Evolutionary conservation across 1,140 invertebrate genomes (phyloP).

Genomic region (Tenebrio molitor): DNA sequence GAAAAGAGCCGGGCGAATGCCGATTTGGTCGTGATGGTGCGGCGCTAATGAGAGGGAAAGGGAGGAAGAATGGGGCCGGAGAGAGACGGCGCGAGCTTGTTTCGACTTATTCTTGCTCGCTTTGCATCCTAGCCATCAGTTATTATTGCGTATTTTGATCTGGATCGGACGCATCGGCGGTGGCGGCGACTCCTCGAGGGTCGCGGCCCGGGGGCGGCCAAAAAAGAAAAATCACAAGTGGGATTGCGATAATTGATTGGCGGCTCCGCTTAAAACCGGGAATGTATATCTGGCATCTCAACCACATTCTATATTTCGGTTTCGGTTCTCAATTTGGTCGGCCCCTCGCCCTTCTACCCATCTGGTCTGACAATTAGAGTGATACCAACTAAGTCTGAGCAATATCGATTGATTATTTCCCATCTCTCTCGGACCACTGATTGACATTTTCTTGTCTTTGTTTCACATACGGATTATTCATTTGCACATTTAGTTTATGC

Average conservation of each 20-base stretch:
- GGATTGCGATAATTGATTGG: conserved; percentile 18
- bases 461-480: conserved; percentile 47
- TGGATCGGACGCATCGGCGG: not conserved
- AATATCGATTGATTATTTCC: conserved; percentile 58
- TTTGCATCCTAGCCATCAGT: conserved; percentile 16
- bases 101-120: conserved; percentile 39
- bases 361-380: conserved; percentile 59
- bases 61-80: not conserved
- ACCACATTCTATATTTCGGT: conserved; percentile 40
- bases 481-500: conserved; percentile 47
- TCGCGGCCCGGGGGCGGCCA: not conserved
- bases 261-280: not conserved
- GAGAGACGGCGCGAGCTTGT: conserved; percentile 15
- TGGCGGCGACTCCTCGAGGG: no score
- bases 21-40: conserved; percentile 42
- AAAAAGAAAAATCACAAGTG: not conserved
- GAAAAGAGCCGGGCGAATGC: conserved; percentile 53
- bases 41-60: conserved; percentile 42
- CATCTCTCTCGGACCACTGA: conserved; percentile 28
- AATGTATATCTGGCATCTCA: conserved; percentile 37
- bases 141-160: conserved; percentile 19
- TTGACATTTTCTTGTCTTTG: conserved; percentile 45
- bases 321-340: conserved; percentile 38
- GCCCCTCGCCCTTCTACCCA: conserved; percentile 35
- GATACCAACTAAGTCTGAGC: conserved; percentile 59